Conservation (phyloP, 2,888 invertebrate species). For the Drosophila fungiperda region DNA sequence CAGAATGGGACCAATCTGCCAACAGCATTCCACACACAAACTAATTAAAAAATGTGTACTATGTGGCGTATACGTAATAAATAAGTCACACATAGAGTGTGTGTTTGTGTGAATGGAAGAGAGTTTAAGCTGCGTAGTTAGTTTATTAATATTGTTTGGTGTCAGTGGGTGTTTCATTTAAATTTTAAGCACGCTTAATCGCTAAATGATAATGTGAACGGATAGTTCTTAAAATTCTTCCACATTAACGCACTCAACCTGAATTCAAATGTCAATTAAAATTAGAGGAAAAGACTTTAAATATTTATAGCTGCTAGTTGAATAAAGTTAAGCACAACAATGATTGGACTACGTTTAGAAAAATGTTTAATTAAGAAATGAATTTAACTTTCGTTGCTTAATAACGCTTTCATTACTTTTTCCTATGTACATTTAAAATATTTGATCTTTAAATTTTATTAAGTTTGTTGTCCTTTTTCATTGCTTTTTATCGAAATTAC, state of each 20-base stretch:
- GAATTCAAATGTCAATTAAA: not conserved
- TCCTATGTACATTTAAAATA: not conserved
- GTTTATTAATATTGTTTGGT: slow-evolving; percentile 2
- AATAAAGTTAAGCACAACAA: not conserved
- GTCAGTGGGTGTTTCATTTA: slow-evolving; percentile 15
- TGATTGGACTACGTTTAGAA: not conserved
- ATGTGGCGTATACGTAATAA: slow-evolving; percentile 52
- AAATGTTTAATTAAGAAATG: not conserved
- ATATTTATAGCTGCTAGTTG: not conserved
- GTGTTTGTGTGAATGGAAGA: not conserved
- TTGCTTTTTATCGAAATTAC: not conserved
- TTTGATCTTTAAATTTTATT: not conserved
- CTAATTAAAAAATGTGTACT: slow-evolving; percentile 34
- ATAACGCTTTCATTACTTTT: not conserved
- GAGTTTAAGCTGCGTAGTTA: not conserved
- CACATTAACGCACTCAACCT: not conserved
- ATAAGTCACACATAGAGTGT: slow-evolving; percentile 1
- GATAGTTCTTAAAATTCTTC: slow-evolving; percentile 17
- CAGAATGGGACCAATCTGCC: slow-evolving; percentile 35
- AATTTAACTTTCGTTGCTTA: not conserved
- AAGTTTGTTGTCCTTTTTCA: not conserved
- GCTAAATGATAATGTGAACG: slow-evolving; percentile 27
- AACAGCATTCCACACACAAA: slow-evolving; percentile 43
- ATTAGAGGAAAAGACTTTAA: not conserved
- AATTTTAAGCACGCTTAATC: slow-evolving; percentile 23